Percentiles rank a stretch among this genome's conserved stretches.
phyloP scores from a whole-genome alignment of 2,797 vertebrate genomes.

The Sciurus vulgaris region DNA sequence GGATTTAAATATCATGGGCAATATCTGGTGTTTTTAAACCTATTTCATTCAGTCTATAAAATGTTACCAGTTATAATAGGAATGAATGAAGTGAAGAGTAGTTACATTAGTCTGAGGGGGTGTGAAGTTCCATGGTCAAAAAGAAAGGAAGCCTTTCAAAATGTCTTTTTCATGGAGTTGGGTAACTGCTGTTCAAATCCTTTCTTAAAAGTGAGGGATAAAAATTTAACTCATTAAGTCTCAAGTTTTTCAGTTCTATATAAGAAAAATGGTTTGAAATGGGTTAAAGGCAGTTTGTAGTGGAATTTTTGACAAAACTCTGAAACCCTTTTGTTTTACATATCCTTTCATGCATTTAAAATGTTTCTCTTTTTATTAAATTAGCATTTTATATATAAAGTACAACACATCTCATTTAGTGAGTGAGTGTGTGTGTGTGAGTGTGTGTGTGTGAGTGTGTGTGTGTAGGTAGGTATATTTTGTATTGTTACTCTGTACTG shows the following conservation, averaged over 20 bases:
- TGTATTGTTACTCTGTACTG: not conserved
- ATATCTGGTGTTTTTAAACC: not conserved
- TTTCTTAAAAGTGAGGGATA: not conserved
- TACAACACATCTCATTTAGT: not conserved
- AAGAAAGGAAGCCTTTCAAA: not conserved
- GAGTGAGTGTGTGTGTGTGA: too few species aligned
- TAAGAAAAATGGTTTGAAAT: too few species aligned
- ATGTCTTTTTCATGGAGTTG: not conserved
- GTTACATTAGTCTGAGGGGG: not conserved
- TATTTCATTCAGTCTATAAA: not conserved
- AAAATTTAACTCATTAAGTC: not conserved
- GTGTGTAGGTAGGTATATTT: not conserved
- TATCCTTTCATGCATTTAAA: not conserved
- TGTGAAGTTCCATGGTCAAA: not conserved
- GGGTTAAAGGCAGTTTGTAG: not conserved
- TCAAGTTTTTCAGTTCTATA: too few species aligned
- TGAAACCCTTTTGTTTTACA: not conserved
- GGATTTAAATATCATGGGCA: not conserved
- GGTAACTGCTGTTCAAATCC: not conserved
- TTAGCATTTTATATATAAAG: not conserved
- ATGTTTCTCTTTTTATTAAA: conserved; percentile 28
- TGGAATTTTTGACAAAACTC: not conserved
- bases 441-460: not conserved
- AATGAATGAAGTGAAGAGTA: not conserved
- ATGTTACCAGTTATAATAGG: not conserved